Evolutionary conservation across 2,888 invertebrate species (phyloP).

Genomic region (Tipula vernalis): DNA sequence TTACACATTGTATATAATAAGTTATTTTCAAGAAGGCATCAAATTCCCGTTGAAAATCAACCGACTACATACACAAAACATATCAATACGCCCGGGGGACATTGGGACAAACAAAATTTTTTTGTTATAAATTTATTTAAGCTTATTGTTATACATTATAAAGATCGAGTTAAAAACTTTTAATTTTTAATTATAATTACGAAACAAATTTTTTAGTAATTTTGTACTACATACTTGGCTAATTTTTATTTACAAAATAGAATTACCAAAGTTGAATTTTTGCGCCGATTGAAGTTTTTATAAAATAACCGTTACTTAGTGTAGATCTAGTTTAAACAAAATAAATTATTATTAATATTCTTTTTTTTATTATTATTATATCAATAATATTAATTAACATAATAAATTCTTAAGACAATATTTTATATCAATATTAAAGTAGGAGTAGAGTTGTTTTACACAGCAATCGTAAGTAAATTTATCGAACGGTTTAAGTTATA

Average conservation of each 20-base stretch:
- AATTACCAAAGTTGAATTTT: not conserved
- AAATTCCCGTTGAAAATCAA: not conserved
- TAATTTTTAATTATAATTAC: not conserved
- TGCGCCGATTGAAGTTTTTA: not conserved
- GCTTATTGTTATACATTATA: not conserved
- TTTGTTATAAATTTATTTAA: not conserved
- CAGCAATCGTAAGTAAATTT: not conserved
- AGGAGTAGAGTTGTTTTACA: not conserved
- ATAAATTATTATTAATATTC: not conserved
- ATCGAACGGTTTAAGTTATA: not conserved
- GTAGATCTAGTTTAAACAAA: not conserved
- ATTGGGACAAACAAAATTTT: not conserved
- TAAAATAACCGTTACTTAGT: not conserved
- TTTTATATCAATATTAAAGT: not conserved
- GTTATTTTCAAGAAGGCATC: not conserved
- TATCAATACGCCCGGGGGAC: not conserved
- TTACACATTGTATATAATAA: not conserved
- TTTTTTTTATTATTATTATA: no score
- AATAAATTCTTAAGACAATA: not conserved
- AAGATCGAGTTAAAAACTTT: not conserved
- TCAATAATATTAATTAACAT: no score
- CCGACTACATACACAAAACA: not conserved
- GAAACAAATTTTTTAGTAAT: not conserved
- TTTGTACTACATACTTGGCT: not conserved
- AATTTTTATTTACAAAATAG: not conserved